Percentiles rank a stretch among this genome's conserved stretches.
These are phyloP conservation scores for Anoplophora glabripennis DNA, from an alignment of 1,140 invertebrate genomes.

Conservation along the genomic window DNA sequence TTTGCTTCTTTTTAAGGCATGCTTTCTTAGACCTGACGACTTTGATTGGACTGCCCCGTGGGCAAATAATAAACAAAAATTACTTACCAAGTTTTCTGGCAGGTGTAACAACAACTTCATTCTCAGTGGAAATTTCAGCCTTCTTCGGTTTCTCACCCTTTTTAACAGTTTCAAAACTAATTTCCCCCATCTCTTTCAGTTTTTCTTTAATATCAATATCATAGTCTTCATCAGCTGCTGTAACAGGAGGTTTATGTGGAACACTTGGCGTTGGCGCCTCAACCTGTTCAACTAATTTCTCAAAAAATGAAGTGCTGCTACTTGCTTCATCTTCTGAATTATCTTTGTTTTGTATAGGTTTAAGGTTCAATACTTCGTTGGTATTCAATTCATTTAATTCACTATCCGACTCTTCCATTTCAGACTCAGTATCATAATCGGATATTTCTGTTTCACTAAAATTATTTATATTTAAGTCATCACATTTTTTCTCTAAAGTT, in stretches of 20 bases:
- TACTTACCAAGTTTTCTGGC: constrained; percentile 41
- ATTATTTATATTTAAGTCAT: constrained; percentile 20
- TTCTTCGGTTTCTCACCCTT: constrained; percentile 46
- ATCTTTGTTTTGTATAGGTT: not conserved
- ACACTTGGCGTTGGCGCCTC: constrained; percentile 20
- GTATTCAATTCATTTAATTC: constrained; percentile 28
- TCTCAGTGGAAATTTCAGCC: constrained; percentile 35
- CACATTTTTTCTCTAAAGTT: constrained; percentile 23
- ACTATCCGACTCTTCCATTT: constrained; percentile 41
- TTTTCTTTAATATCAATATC: constrained; percentile 56
- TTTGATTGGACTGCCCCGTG: no score
- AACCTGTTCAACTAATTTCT: constrained; percentile 36
- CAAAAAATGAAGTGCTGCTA: constrained; percentile 32
- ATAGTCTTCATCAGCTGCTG: constrained; percentile 38
- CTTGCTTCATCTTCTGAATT: constrained; percentile 25
- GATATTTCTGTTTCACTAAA: constrained; percentile 42
- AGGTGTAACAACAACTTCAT: constrained; percentile 43
- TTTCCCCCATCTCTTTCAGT: constrained; percentile 59
- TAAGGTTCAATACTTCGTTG: not conserved
- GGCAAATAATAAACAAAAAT: no score
- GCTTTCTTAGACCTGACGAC: no score
- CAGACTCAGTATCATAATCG: constrained; percentile 42
- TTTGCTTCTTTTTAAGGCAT: no score
- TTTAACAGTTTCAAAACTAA: constrained; percentile 48
- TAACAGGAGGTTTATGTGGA: constrained; percentile 15